These are phyloP conservation scores for Phaedon cochleariae DNA, from an alignment of 2,888 invertebrate species.

Conservation along the genomic window DNA sequence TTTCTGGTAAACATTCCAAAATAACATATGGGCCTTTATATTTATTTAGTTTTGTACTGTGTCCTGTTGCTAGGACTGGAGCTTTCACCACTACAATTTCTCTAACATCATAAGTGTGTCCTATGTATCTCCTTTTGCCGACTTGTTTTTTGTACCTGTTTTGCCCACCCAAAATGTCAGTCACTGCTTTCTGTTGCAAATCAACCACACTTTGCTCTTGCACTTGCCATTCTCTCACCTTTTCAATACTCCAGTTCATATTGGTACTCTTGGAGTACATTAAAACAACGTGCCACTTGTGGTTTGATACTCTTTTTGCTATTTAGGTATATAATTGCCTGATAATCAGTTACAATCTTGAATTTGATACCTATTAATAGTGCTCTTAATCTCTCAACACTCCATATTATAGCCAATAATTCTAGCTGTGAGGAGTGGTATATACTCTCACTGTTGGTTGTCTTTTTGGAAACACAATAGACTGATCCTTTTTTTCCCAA, in stretches of 20 bases:
- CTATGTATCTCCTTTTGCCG: no score
- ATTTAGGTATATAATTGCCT: constrained; percentile 43
- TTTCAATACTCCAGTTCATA: constrained; percentile 39
- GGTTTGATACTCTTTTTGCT: constrained; percentile 42
- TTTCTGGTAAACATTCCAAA: no score
- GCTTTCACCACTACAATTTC: no score
- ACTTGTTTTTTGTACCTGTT: no score
- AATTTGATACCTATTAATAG: constrained; percentile 43
- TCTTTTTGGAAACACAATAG: constrained; percentile 44
- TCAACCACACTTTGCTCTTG: constrained; percentile 33
- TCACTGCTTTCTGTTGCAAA: no score
- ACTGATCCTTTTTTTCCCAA: constrained; percentile 39
- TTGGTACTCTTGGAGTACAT: constrained; percentile 39
- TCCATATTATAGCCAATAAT: constrained; percentile 45
- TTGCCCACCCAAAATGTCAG: no score
- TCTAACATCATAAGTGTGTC: no score
- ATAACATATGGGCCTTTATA: no score
- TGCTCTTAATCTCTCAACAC: constrained; percentile 39
- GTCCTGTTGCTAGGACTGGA: no score
- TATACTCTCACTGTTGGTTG: constrained; percentile 39
- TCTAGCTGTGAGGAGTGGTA: constrained; percentile 45
- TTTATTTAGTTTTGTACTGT: no score
- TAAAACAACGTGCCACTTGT: constrained; percentile 42
- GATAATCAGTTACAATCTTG: constrained; percentile 48
- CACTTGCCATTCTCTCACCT: constrained; percentile 41